These are phyloP conservation scores for Thryonomys swinderianus DNA, from an alignment of 2,113 vertebrate species.

Conservation along the genomic window DNA sequence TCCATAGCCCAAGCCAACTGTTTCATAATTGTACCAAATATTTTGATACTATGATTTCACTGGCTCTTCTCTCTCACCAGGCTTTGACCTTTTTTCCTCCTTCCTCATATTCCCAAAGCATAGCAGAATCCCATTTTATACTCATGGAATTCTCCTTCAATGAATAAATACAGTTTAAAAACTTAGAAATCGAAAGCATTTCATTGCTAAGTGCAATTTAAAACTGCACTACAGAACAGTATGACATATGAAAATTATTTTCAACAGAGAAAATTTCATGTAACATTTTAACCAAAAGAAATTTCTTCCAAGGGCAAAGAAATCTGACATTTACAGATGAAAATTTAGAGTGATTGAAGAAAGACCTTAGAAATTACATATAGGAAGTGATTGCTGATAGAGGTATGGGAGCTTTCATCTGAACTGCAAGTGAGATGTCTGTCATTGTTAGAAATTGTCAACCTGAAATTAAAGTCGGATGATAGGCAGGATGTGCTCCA, in stretches of 20 bases:
- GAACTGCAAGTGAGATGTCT: not conserved
- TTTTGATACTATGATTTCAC: not conserved
- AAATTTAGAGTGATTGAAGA: not conserved
- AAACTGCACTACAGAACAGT: not conserved
- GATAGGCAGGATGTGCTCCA: not conserved
- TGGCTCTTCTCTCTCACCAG: not conserved
- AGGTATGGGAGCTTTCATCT: not conserved
- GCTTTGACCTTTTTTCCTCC: not conserved
- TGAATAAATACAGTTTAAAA: not conserved
- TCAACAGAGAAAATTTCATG: not conserved
- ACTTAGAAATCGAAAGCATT: not conserved
- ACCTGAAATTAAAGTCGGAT: not conserved
- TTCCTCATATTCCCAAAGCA: not conserved
- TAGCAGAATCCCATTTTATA: not conserved
- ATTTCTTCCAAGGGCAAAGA: not conserved
- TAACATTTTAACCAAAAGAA: not conserved
- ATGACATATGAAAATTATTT: not conserved
- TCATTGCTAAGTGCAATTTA: not conserved
- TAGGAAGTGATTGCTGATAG: not conserved
- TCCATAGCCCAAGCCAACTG: not conserved
- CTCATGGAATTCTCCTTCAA: not conserved
- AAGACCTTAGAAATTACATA: not conserved
- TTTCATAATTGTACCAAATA: not conserved
- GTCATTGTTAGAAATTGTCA: not conserved
- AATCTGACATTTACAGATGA: not conserved